These are phyloP conservation scores for Drosophila neocordata DNA, from an alignment of 1,140 invertebrate species.

Conservation along the genomic window DNA sequence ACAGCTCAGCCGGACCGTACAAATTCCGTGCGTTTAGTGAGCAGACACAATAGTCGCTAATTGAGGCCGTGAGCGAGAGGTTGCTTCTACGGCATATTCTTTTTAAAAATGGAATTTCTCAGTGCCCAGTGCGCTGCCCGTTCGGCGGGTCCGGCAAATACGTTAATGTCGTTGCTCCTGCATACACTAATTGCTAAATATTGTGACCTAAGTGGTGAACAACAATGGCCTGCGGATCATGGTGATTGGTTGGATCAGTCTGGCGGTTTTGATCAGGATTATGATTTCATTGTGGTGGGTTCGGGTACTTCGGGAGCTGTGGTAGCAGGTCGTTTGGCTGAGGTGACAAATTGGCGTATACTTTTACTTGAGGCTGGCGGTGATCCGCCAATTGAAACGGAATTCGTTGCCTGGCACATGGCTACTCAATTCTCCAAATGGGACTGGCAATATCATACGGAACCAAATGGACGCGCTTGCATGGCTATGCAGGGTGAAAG, in stretches of 20 bases:
- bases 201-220: slow-evolving; percentile 84
- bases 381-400: slow-evolving; percentile 72
- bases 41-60: not conserved
- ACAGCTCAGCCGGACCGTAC: slow-evolving; percentile 9
- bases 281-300: slow-evolving; percentile 85
- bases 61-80: not conserved
- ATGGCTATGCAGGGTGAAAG: slow-evolving; percentile 82
- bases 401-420: slow-evolving; percentile 80
- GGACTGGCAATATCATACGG: slow-evolving; percentile 81
- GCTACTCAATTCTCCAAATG: slow-evolving; percentile 76
- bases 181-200: slow-evolving; percentile 84
- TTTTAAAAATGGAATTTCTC: slow-evolving; percentile 66
- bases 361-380: slow-evolving; percentile 84
- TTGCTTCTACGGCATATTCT: not conserved
- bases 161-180: slow-evolving; percentile 84
- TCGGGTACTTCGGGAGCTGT: slow-evolving; percentile 86
- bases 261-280: slow-evolving; percentile 63
- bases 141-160: slow-evolving; percentile 82
- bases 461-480: slow-evolving; percentile 78
- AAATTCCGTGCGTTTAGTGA: slow-evolving; percentile 1
- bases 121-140: slow-evolving; percentile 75
- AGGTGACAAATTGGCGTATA: slow-evolving; percentile 72
- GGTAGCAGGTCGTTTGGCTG: slow-evolving; percentile 71
- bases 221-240: slow-evolving; percentile 84
- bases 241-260: slow-evolving; percentile 83